phyloP scores from a whole-genome alignment of 2,113 vertebrate species.

The Condylura cristata region DNA sequence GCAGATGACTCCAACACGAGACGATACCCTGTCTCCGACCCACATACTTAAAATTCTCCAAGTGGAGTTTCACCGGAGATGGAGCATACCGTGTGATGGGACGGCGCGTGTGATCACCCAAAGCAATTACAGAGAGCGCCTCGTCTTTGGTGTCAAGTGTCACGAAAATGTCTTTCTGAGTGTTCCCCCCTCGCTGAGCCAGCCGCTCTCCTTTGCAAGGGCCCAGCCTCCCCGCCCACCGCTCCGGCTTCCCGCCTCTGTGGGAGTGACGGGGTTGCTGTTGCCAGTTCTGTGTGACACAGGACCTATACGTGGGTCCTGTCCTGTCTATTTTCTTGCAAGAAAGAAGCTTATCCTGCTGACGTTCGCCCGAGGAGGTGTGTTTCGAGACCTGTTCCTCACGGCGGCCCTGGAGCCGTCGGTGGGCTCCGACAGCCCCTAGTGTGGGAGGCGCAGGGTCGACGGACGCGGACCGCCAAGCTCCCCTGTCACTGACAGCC shows the following conservation, averaged over 20 bases:
- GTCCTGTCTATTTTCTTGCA: neutral
- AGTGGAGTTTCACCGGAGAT: neutral
- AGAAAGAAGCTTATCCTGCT: neutral
- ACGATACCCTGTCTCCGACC: neutral
- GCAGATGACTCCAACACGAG: neutral
- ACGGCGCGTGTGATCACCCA: neutral
- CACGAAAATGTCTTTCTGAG: neutral
- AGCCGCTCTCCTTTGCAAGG: neutral
- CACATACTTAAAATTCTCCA: neutral
- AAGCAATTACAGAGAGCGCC: neutral
- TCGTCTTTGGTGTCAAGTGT: neutral
- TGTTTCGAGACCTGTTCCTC: neutral
- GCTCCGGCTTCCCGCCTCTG: neutral
- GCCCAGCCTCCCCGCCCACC: neutral
- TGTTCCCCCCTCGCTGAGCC: neutral
- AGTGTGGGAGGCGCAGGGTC: too few relatives aligned
- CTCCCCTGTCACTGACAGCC: accelerated
- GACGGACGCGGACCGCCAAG: too few relatives aligned
- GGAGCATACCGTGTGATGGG: neutral
- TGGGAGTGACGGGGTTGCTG: neutral
- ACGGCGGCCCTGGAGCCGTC: accelerated
- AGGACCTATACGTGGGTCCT: neutral
- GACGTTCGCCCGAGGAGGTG: neutral
- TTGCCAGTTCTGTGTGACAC: neutral
- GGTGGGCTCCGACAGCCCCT: too few relatives aligned